Evolutionary conservation across 2,888 invertebrate species (phyloP).

Genomic region (Chamaedrilus cognettii): DNA sequence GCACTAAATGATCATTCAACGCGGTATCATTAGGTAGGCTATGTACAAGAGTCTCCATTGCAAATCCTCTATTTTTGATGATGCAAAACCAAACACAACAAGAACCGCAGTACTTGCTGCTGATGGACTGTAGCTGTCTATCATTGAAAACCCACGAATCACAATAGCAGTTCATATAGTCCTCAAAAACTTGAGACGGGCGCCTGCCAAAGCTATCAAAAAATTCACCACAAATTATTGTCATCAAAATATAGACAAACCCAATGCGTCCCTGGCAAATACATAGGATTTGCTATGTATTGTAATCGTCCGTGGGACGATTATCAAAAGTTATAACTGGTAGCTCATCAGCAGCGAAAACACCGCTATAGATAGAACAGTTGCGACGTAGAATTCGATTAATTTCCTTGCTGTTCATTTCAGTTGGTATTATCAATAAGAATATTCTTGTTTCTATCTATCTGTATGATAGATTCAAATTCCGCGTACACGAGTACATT

Average conservation of each 20-base stretch:
- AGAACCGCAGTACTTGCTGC: not conserved
- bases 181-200: not conserved
- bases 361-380: not conserved
- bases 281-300: not conserved
- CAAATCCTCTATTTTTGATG: too few relatives aligned
- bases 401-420: not conserved
- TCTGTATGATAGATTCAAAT: slow-evolving; percentile 13
- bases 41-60: too few relatives aligned
- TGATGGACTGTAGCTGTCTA: not conserved
- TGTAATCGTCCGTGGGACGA: not conserved
- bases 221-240: not conserved
- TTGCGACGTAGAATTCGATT: not conserved
- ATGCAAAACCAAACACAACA: not conserved
- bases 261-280: not conserved
- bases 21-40: not conserved
- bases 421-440: slow-evolving; percentile 8
- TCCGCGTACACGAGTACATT: slow-evolving; percentile 9
- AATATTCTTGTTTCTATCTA: not conserved
- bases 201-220: slow-evolving; percentile 5
- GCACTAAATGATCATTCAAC: not conserved
- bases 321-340: not conserved
- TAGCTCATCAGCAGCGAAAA: not conserved
- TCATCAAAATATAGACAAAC: not conserved
- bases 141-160: not conserved
- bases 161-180: not conserved